Conservation (phyloP, 92 coral and sea anemone species). For the Muricea muricata region DNA sequence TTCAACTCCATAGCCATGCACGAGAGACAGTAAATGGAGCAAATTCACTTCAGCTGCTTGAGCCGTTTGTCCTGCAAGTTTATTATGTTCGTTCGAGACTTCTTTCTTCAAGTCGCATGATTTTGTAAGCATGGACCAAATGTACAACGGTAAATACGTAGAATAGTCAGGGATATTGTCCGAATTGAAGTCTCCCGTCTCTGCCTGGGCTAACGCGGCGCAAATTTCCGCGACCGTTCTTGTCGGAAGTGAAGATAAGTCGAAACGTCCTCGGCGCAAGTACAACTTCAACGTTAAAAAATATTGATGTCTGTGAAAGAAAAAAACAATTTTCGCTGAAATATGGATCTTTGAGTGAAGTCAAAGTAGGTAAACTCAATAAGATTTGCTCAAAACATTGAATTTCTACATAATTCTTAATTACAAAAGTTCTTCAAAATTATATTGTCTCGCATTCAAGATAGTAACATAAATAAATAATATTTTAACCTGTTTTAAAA, state of each 20-base stretch:
- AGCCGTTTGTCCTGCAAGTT: constrained; percentile 67
- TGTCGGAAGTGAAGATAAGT: constrained; percentile 83
- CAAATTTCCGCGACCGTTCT: constrained; percentile 86
- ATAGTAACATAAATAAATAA: neutral
- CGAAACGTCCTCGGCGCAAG: constrained; percentile 81
- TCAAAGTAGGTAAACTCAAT: too few relatives aligned
- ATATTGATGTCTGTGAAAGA: constrained; percentile 80
- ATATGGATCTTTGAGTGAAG: too few relatives aligned
- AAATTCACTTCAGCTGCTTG: constrained; percentile 86
- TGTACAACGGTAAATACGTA: constrained; percentile 74
- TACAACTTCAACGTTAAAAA: constrained; percentile 87
- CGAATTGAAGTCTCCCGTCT: constrained; percentile 81
- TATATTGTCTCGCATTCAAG: neutral
- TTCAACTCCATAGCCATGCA: constrained; percentile 94
- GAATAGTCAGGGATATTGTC: constrained; percentile 86
- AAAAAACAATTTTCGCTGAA: neutral
- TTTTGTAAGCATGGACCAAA: constrained; percentile 75
- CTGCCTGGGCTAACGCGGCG: constrained; percentile 90
- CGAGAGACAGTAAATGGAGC: constrained; percentile 75
- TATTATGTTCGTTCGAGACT: constrained; percentile 86
- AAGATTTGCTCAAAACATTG: too few relatives aligned
- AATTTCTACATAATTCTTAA: too few relatives aligned
- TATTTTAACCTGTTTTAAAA: neutral
- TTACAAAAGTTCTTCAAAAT: too few relatives aligned
- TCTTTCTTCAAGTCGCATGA: constrained; percentile 92